Evolutionary conservation across 2,888 invertebrate species (phyloP), one percentile per base, ranked within the genome.

Genomic region (Zygothrica quintamaculata): DNA sequence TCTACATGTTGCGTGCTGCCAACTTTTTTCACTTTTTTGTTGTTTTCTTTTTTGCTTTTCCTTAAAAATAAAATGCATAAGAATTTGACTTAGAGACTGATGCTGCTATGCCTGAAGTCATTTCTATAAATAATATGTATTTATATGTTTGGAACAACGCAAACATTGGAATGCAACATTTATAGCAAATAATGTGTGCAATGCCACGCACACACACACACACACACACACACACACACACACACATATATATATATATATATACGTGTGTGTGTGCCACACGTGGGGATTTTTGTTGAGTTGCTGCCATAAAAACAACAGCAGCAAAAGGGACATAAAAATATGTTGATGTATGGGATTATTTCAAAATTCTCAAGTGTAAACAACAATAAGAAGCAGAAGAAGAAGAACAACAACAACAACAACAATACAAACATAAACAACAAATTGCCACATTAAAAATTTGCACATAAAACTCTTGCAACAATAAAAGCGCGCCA

Each of bases 391-490:
- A 22, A 34, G 13, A 9, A 25, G 11, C 40, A 26, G 15, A 37
- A 16, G 43, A 36, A 36, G 3, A 13, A 29, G 22, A 22, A 15
- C 31, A 34, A 7, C 8, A 40, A 12, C 15, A 34, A 33, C 31
- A 16, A 12, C 22, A 42, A 18, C 18, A 22, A 22, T 5, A 7
- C 5, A 8, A 11, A 18, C 5, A 34, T 11, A 4, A 13, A 25
- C 12, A 37, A 12, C 9, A 29, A 36, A 26, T 55, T 52, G 44
- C 13, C 25, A 58, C 65, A 70, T 70, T 65, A 65, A 79, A 73
- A 69, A 22, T 15, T n/a, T 53, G 52, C 58, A 61, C 80, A 79
- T 78, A 84, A 84, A 78, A 78, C 60, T 76, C n/a, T 65, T 62
- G 53, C 58, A 37, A 65, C 61, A 61, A 70, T 67, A 80, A 77